phyloP scores from a whole-genome alignment of 2,797 vertebrate species.

The Microctenopoma lineatum region DNA sequence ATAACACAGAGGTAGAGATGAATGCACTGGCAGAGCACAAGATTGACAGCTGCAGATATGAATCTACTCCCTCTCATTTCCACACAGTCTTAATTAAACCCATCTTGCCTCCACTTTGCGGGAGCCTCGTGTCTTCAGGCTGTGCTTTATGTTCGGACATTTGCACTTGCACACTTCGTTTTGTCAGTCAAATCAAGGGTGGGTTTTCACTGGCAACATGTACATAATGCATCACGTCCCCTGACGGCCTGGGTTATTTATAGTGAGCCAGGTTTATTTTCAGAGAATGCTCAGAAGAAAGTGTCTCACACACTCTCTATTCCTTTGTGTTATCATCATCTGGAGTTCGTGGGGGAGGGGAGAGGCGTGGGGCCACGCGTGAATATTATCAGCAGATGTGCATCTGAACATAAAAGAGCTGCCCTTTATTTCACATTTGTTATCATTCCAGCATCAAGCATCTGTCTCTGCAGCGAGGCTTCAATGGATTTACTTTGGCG shows the following conservation, averaged over 20 bases:
- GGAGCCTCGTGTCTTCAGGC: constrained; percentile 14
- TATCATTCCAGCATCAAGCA: constrained; percentile 47
- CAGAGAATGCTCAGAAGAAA: constrained; percentile 65
- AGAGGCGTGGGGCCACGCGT: constrained; percentile 32
- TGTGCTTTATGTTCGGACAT: constrained; percentile 37
- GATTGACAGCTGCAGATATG: constrained; percentile 32
- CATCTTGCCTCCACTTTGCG: constrained; percentile 47
- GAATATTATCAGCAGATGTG: constrained; percentile 78
- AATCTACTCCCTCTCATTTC: constrained; percentile 38
- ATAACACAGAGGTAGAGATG: constrained; percentile 42
- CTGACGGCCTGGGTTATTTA: constrained; percentile 73
- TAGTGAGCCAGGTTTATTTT: constrained; percentile 78
- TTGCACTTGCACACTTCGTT: constrained; percentile 44
- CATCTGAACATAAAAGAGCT: constrained; percentile 68
- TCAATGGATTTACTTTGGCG: constrained; percentile 36
- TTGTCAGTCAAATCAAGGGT: constrained; percentile 55
- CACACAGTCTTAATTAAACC: constrained; percentile 53
- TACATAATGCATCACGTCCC: constrained; percentile 79
- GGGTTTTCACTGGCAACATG: constrained; percentile 59
- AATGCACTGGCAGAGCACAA: constrained; percentile 23
- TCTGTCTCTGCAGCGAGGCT: constrained; percentile 35
- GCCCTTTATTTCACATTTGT: constrained; percentile 60
- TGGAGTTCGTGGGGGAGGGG: constrained; percentile 47
- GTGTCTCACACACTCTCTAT: constrained; percentile 56
- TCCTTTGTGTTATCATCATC: constrained; percentile 69